Conservation (phyloP, 2,797 vertebrate species). For the Setipinna tenuifilis region DNA sequence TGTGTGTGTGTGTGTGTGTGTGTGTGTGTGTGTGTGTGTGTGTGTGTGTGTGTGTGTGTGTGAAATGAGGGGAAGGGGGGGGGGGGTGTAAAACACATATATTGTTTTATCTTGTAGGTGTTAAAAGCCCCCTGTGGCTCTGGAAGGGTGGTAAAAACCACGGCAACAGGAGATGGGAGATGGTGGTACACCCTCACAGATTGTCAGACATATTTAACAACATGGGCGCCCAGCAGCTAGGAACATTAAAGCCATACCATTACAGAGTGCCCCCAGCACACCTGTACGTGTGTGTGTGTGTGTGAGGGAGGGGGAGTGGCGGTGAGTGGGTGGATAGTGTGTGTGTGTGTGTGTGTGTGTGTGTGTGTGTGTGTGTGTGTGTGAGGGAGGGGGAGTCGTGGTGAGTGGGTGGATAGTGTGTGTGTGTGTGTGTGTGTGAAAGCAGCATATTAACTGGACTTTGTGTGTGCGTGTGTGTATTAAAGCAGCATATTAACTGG, state of each 20-base stretch:
- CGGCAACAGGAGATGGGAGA: neutral
- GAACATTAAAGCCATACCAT: neutral
- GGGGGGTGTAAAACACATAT: no score
- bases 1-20: conserved; percentile 30
- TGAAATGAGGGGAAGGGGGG: neutral
- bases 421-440: neutral
- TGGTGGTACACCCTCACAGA: no score
- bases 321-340: neutral
- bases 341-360: conserved; percentile 3
- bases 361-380: neutral
- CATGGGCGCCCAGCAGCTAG: neutral
- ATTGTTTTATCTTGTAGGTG: neutral
- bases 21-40: conserved; percentile 34
- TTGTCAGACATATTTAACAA: neutral
- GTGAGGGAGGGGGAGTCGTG: neutral
- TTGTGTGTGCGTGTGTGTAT: neutral
- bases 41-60: neutral
- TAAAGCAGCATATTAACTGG: no score
- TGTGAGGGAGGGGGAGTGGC: neutral
- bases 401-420: neutral
- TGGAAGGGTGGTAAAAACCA: neutral
- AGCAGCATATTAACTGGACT: no score
- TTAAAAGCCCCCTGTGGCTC: neutral
- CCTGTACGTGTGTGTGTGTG: no score
- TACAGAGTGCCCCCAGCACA: no score